phyloP scores from a whole-genome alignment of 2,113 vertebrate genomes.

The Hypocryptadius cinnamomeus region DNA sequence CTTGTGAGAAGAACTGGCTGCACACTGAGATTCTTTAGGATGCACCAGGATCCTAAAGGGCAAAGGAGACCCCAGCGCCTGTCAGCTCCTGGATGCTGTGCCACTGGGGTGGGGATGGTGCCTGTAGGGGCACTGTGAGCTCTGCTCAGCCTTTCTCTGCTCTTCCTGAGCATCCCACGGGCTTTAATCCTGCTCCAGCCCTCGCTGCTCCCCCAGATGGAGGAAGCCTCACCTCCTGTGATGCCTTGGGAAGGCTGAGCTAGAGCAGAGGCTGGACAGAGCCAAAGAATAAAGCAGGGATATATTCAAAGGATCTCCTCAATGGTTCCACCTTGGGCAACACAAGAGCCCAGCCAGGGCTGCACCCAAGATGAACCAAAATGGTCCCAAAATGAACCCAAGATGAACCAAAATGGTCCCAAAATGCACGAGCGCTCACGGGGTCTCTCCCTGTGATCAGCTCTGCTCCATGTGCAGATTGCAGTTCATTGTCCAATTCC shows the following conservation, averaged over 20 bases:
- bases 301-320: too few species aligned
- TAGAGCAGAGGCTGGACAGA: not conserved
- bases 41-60: too few species aligned
- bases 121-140: accelerated
- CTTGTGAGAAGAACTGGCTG: not conserved
- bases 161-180: accelerated
- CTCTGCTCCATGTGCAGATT: too few species aligned
- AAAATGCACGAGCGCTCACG: too few species aligned
- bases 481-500: too few species aligned
- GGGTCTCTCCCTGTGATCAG: too few species aligned
- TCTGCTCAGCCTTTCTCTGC: not conserved
- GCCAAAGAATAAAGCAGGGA: not conserved
- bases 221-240: not conserved
- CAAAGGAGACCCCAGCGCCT: not conserved
- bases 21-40: not conserved
- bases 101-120: accelerated
- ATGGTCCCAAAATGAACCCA: too few species aligned
- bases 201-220: not conserved
- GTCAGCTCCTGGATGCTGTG: not conserved
- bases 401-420: too few species aligned
- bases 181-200: not conserved
- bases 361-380: too few species aligned
- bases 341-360: too few species aligned
- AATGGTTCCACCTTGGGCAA: too few species aligned
- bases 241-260: not conserved